Conservation (phyloP, 2,888 invertebrate genomes). For the Nomada ruficornis region DNA sequence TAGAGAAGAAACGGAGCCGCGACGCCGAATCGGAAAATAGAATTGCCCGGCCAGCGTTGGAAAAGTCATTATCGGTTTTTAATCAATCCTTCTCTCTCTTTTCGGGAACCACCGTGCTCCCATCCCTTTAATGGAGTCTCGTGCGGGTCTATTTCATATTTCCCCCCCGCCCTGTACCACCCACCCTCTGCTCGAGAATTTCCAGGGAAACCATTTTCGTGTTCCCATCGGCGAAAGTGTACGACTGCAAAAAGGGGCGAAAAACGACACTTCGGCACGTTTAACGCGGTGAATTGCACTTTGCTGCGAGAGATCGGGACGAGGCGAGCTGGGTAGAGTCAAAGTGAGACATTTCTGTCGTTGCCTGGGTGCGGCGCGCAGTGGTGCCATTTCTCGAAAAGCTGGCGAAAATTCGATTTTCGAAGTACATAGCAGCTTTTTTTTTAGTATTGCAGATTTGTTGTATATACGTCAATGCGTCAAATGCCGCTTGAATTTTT, state of each 20-base stretch:
- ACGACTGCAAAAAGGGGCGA: background rate
- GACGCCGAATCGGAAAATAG: constrained; percentile 60
- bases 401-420: no score
- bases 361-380: constrained; percentile 20
- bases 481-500: no score
- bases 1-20: constrained; percentile 47
- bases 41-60: constrained; percentile 46
- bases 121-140: no score
- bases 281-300: constrained; percentile 61
- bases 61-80: constrained; percentile 66
- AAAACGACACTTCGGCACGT: constrained; percentile 58
- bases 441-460: no score
- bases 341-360: constrained; percentile 55
- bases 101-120: constrained; percentile 16
- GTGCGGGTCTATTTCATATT: no score
- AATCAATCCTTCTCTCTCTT: constrained; percentile 55
- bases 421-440: no score
- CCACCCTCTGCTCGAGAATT: no score
- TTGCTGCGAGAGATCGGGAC: constrained; percentile 43
- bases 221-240: background rate
- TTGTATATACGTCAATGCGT: no score
- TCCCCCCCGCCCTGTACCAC: no score
- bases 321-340: constrained; percentile 24
- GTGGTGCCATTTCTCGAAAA: no score
- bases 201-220: no score